Evolutionary conservation across 2,113 vertebrate species (phyloP).

Genomic region (Pteruthius melanotis): DNA sequence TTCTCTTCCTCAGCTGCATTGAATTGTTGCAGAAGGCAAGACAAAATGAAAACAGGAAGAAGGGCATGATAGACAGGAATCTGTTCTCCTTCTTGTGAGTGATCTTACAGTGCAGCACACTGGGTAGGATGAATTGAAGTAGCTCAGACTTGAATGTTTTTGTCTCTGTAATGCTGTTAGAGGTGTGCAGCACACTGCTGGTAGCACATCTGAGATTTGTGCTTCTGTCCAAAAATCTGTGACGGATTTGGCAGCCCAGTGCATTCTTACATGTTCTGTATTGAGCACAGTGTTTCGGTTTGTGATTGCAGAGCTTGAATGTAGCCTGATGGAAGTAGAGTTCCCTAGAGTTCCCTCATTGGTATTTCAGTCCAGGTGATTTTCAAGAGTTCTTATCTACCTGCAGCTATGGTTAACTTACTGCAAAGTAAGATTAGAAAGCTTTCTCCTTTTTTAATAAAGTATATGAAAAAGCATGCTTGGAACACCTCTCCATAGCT

Average conservation of each 20-base stretch:
- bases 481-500: background rate
- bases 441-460: background rate
- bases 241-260: too few relatives aligned
- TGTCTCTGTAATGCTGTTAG: background rate
- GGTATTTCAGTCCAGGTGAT: background rate
- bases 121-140: background rate
- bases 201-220: background rate
- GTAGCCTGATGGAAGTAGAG: background rate
- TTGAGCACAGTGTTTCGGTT: background rate
- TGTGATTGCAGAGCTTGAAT: background rate
- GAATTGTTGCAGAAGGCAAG: background rate
- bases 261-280: accelerated
- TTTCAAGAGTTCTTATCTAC: background rate
- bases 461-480: background rate
- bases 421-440: background rate
- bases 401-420: background rate
- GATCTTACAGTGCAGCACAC: background rate
- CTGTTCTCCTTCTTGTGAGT: background rate
- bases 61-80: background rate
- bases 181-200: background rate
- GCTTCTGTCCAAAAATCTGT: background rate
- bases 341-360: background rate
- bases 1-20: background rate
- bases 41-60: background rate
- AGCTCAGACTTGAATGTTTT: background rate